Conservation (phyloP, 2,888 invertebrate species). For the Conus canariensis region DNA sequence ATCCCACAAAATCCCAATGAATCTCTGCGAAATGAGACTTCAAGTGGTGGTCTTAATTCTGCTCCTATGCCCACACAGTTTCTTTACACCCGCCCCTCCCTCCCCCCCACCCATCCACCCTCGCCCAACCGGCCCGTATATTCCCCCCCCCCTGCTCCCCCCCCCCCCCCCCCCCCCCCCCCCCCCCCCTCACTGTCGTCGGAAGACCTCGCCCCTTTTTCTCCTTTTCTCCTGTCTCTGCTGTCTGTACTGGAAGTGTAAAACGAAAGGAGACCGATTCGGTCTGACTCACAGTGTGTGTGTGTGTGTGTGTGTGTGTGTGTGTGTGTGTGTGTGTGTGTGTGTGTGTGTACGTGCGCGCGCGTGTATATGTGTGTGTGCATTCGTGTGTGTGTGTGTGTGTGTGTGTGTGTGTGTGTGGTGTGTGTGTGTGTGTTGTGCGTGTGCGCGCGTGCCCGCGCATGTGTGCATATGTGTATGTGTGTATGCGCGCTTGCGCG, state of each 20-base stretch:
- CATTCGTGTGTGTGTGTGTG: neutral
- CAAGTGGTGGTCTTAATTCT: no score
- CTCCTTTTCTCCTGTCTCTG: neutral
- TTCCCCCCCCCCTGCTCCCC: neutral
- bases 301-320: no score
- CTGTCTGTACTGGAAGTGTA: no score
- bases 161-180: neutral
- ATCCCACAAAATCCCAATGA: no score
- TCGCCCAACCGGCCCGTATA: neutral
- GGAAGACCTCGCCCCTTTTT: neutral
- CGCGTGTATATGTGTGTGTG: neutral
- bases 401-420: neutral
- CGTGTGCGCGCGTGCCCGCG: neutral
- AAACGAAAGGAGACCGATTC: no score
- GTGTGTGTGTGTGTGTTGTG: slow-evolving; percentile 3
- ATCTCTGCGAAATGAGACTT: no score
- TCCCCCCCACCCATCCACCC: neutral
- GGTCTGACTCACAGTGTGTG: no score
- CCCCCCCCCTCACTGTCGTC: neutral
- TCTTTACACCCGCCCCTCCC: neutral
- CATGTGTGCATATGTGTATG: neutral
- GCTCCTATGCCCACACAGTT: no score
- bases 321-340: neutral
- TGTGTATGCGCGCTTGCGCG: neutral
- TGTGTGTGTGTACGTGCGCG: neutral